Conservation (phyloP, 2,888 invertebrate genomes). For the Serrognathus titanus region DNA sequence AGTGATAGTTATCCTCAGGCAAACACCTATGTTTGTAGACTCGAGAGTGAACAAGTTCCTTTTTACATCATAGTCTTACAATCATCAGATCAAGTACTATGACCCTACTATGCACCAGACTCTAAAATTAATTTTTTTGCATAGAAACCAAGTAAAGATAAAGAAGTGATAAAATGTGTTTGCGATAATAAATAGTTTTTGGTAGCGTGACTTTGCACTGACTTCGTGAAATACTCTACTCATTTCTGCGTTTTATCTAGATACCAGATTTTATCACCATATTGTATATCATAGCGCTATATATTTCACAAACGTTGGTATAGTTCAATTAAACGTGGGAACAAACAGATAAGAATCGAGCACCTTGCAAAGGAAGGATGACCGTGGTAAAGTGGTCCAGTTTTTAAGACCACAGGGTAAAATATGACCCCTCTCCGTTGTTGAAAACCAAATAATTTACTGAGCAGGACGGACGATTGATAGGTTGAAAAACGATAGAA, state of each 20-base stretch:
- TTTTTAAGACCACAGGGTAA: neutral
- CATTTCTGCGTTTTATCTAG: constrained; percentile 12
- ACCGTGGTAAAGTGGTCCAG: constrained; percentile 16
- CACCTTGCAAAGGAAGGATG: constrained; percentile 24
- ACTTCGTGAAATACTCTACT: neutral
- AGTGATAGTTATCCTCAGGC: no score
- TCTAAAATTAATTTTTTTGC: no score
- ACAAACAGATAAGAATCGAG: constrained; percentile 23
- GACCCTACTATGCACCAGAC: no score
- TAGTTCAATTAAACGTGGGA: constrained; percentile 28
- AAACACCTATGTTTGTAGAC: no score
- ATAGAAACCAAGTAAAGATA: no score
- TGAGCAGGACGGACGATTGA: neutral
- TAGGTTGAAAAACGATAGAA: neutral
- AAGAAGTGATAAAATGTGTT: no score
- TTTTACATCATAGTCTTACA: no score
- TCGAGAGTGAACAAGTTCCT: no score
- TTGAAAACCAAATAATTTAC: neutral
- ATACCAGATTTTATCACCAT: constrained; percentile 12
- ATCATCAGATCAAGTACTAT: no score
- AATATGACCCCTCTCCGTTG: neutral
- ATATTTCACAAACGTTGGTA: constrained; percentile 22
- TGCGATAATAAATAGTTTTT: no score
- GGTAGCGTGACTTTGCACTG: no score
- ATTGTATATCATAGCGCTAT: constrained; percentile 21